Evolutionary conservation across 2,888 invertebrate genomes (phyloP).

Genomic region (Lymantria monacha): DNA sequence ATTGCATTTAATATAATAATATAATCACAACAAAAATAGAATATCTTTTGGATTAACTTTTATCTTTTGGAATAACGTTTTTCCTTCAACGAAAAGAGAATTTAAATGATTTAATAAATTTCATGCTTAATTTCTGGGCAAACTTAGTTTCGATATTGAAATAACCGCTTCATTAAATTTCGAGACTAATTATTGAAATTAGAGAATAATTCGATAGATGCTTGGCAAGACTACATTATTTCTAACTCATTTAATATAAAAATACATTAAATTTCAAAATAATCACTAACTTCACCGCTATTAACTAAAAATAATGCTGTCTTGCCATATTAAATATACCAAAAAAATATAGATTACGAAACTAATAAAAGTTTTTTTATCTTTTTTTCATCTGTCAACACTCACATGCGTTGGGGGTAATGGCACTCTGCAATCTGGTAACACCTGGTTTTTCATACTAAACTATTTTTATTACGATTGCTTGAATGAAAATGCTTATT

Average conservation of each 20-base stretch:
- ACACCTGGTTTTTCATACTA: constrained; percentile 76
- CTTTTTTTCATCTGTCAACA: constrained; percentile 76
- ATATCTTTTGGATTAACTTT: too few relatives aligned
- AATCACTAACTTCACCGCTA: constrained; percentile 41
- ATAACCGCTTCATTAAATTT: too few relatives aligned
- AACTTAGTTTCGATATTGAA: too few relatives aligned
- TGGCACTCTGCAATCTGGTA: constrained; percentile 80
- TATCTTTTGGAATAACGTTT: too few relatives aligned
- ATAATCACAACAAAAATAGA: too few relatives aligned
- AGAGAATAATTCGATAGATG: constrained; percentile 15
- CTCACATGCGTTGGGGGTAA: constrained; percentile 76
- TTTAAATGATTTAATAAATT: too few relatives aligned
- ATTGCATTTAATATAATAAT: too few relatives aligned
- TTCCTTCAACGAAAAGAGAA: too few relatives aligned
- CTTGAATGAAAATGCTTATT: constrained; percentile 42
- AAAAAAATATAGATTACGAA: constrained; percentile 28
- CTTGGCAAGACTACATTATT: constrained; percentile 68
- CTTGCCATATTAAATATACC: constrained; percentile 48
- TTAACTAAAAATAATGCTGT: constrained; percentile 53
- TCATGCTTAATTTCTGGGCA: too few relatives aligned
- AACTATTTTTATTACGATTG: constrained; percentile 44
- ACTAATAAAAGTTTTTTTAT: constrained; percentile 69
- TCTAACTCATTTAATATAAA: constrained; percentile 18
- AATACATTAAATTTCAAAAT: constrained; percentile 15
- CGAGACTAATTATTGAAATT: too few relatives aligned